phyloP scores from a whole-genome alignment of 1,140 invertebrate genomes.

The Drosophila biarmipes region DNA sequence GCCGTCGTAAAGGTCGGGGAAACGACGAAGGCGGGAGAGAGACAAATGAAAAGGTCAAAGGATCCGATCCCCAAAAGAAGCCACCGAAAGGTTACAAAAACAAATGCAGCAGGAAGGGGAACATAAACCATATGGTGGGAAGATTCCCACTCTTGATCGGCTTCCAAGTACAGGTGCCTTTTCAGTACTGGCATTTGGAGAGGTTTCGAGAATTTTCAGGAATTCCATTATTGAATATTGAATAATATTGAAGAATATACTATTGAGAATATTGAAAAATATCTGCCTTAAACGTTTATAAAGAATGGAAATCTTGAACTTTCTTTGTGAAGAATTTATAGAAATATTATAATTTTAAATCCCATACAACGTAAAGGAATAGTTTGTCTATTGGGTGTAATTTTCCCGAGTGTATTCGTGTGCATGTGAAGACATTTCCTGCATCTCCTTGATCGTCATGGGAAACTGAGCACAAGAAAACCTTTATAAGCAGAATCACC shows the following conservation, averaged over 20 bases:
- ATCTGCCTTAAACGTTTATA: background rate
- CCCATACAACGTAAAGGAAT: background rate
- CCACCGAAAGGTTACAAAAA: slow-evolving; percentile 20
- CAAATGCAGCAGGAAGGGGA: background rate
- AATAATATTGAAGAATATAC: no score
- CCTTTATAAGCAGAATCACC: slow-evolving; percentile 25
- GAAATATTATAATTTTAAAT: background rate
- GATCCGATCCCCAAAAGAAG: slow-evolving; percentile 23
- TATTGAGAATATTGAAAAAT: no score
- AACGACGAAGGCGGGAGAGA: slow-evolving; percentile 1
- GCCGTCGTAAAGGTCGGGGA: slow-evolving; percentile 25
- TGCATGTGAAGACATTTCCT: slow-evolving; percentile 58
- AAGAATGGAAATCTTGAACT: background rate
- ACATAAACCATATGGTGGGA: slow-evolving; percentile 24
- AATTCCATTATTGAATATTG: no score
- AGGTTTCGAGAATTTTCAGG: background rate
- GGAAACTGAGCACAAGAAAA: slow-evolving; percentile 64
- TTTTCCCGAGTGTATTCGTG: slow-evolving; percentile 27
- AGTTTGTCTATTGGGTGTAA: background rate
- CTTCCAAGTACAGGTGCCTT: slow-evolving; percentile 8
- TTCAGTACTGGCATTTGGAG: background rate
- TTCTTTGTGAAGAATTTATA: background rate
- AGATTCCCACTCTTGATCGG: slow-evolving; percentile 12
- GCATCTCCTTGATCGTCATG: slow-evolving; percentile 64
- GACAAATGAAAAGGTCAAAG: slow-evolving; percentile 24